Percentiles rank a stretch among this genome's conserved stretches.
Conservation (phyloP, 2,888 invertebrate species). For the Limulus polyphemus region DNA sequence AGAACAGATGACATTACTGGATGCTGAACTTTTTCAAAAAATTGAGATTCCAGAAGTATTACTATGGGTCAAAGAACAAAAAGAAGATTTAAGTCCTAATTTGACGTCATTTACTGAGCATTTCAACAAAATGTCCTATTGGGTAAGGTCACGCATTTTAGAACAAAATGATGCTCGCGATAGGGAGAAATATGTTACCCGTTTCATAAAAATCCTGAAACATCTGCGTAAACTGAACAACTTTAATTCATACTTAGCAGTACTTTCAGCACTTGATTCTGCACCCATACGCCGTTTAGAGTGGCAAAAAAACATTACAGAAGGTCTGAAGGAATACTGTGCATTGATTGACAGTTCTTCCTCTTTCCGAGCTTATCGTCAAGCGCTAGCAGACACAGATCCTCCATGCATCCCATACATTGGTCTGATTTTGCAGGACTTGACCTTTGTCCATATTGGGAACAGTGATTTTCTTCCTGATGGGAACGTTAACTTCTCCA, state of each 20-base stretch:
- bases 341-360: constrained; percentile 94
- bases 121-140: constrained; percentile 98
- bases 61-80: constrained; percentile 94
- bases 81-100: constrained; percentile 92
- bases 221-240: constrained; percentile 92
- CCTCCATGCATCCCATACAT: constrained; percentile 99
- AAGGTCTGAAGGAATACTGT: constrained; percentile 85
- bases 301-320: constrained; percentile 81
- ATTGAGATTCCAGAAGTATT: constrained; percentile 89
- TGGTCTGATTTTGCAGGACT: constrained; percentile 92
- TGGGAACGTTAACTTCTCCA: constrained; percentile 82
- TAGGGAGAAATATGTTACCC: constrained; percentile 82
- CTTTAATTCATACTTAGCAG: constrained; percentile 94
- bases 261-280: constrained; percentile 91
- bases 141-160: constrained; percentile 88
- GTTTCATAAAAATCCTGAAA: constrained; percentile 97
- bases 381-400: constrained; percentile 81
- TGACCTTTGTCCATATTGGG: constrained; percentile 97
- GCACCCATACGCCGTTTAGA: constrained; percentile 85
- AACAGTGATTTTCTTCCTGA: constrained; percentile 80
- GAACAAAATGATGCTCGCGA: constrained; percentile 86
- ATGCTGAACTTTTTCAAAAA: constrained; percentile 86
- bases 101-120: constrained; percentile 94
- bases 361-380: constrained; percentile 92
- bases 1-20: constrained; percentile 94